phyloP scores from a whole-genome alignment of 2,888 invertebrate genomes.

The Argyra leucocephala region DNA sequence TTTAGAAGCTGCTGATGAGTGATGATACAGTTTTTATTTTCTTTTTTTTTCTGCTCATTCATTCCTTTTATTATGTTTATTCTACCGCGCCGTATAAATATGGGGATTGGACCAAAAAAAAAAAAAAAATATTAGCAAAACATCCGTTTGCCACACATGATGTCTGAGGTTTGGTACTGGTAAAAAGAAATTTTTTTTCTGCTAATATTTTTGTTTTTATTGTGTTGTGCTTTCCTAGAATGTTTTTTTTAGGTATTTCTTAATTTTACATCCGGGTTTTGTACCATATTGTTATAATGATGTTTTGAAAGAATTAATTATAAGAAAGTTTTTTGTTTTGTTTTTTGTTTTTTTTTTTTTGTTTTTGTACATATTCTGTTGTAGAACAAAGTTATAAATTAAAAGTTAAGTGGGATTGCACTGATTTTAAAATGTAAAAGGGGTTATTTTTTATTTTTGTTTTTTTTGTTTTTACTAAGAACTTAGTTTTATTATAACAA shows the following conservation, averaged over 20 bases:
- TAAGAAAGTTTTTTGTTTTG: no score
- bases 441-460: no score
- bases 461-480: no score
- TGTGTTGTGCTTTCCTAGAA: background rate
- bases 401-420: no score
- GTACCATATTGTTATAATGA: no score
- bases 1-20: background rate
- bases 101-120: background rate
- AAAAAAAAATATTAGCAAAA: background rate
- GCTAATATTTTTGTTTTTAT: background rate
- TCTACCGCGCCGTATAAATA: background rate
- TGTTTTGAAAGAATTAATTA: no score
- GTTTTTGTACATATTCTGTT: no score
- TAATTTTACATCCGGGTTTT: background rate
- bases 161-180: background rate
- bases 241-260: background rate
- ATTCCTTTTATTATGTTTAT: background rate
- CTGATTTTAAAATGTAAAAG: no score
- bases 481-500: no score
- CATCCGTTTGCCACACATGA: constrained; percentile 1
- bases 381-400: no score
- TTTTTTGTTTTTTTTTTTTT: no score
- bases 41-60: background rate
- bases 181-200: background rate
- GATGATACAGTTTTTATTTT: background rate